These are phyloP conservation scores for Cyclophora albipunctata DNA, from an alignment of 2,888 invertebrate genomes.

Conservation along the genomic window DNA sequence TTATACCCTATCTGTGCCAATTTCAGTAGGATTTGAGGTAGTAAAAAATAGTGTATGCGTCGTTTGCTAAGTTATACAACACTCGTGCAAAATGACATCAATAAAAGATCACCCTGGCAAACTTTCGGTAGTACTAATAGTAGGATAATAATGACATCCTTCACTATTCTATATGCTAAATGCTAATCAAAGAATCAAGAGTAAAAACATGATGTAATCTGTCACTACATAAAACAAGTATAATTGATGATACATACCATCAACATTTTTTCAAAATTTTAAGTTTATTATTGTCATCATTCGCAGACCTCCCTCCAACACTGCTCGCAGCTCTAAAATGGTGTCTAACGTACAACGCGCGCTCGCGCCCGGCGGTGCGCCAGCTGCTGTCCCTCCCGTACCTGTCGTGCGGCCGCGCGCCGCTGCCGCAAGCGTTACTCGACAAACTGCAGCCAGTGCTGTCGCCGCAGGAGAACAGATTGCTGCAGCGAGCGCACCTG, in stretches of 20 bases:
- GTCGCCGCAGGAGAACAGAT: conserved; percentile 36
- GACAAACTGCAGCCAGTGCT: conserved; percentile 39
- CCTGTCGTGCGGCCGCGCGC: conserved; percentile 34
- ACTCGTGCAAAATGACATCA: no score
- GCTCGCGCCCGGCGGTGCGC: conserved; percentile 82
- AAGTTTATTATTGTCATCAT: not conserved
- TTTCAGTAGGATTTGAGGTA: no score
- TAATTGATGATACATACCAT: no score
- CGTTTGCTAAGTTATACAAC: no score
- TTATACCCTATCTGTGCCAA: no score
- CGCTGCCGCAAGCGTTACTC: conserved; percentile 33
- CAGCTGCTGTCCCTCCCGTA: conserved; percentile 78
- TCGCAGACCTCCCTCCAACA: conserved; percentile 70
- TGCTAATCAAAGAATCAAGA: no score
- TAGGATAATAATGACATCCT: no score
- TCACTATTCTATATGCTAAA: no score
- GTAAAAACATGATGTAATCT: no score
- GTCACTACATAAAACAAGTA: not conserved
- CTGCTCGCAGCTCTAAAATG: conserved; percentile 79
- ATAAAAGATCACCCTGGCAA: no score
- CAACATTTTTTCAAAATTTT: not conserved
- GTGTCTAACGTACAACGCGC: conserved; percentile 84
- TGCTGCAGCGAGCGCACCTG: conserved; percentile 44
- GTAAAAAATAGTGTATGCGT: no score
- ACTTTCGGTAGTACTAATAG: no score